Base-by-base conservation (phyloP, 2,888 invertebrate species). In the Silvanus unidentatus region DNA sequence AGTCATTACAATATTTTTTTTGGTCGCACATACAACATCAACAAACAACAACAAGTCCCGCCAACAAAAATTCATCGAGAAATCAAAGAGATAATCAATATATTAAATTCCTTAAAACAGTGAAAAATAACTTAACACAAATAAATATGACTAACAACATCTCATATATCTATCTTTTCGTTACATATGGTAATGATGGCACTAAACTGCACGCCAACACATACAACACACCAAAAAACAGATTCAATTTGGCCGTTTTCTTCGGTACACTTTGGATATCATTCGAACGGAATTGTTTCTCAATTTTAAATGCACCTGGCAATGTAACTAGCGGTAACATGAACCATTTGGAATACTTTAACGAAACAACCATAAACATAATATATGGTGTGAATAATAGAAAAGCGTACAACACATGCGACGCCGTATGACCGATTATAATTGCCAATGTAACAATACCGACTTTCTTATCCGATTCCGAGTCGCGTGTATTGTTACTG, bases 401-500 rank as follows among this genome's bases (percentile, higher is more conserved):
- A 73, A 91, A 81, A 43, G 91, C 90, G 73, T 92, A 96, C 15
- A 96, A 75, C 49, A 94, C 81, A 71, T 94, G 92, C 4, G 96
- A 95, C 49, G 88, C 87, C 30, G 91, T 91, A 63, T 84, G 85
- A 14, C 96, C 96, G 54, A 96, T 85, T 42, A 95, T 73, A 64
- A 96, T 95, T n/a, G 96, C 94, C 59, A 96, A 73, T 11, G 96
- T 97, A 0, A 96, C 92, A 61, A 95, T 94, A 50, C 94, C 94
- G 39, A 90, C 95, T 66, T 82, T 82, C 49, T 83, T 80, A 65
- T 96, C 96, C 47, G 84, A 84, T 63, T 92, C 91, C 55, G 89
- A 79, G 73, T 96, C 95, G 55, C 95, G 79, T 1, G 94, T 92
- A 68, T 97, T 96, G 68, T 96, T 97, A 63, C 92, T 89, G 68